Percentiles rank a stretch among this genome's conserved stretches.
Evolutionary conservation across 2,113 vertebrate species (phyloP).

Genomic region (Chrysochloris asiatica): DNA sequence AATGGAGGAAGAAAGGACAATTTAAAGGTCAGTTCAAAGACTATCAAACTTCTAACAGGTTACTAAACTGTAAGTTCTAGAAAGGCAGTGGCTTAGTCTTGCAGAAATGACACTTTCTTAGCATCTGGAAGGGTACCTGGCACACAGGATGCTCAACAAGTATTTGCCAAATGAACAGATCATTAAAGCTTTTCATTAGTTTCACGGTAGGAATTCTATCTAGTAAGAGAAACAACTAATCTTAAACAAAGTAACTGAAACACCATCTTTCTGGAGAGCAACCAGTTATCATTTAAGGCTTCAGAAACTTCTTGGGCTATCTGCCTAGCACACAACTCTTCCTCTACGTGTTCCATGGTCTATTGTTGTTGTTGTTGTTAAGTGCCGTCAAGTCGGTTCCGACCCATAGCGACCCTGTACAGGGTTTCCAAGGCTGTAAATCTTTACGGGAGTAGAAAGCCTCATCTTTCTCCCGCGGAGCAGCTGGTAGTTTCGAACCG

Average conservation of each 20-base stretch:
- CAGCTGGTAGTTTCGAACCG: too few species aligned
- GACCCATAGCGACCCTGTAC: too few species aligned
- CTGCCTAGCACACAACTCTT: not conserved
- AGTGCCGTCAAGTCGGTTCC: too few species aligned
- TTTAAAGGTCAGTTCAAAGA: constrained; percentile 1
- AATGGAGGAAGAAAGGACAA: not conserved
- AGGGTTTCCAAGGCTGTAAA: too few species aligned
- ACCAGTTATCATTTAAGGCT: not conserved
- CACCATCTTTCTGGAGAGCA: not conserved
- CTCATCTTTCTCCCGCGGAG: too few species aligned
- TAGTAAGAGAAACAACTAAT: not conserved
- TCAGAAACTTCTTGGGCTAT: not conserved
- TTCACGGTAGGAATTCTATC: not conserved
- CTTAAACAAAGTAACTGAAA: constrained; percentile 31
- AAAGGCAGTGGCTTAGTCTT: not conserved
- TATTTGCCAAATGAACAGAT: not conserved
- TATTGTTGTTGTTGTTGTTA: too few species aligned
- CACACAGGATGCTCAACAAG: not conserved
- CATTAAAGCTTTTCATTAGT: not conserved
- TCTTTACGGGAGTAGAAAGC: too few species aligned
- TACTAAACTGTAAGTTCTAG: not conserved
- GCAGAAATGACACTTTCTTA: not conserved
- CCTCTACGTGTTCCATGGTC: not conserved
- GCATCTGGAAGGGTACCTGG: not conserved
- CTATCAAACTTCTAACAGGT: not conserved